phyloP scores from a whole-genome alignment of 2,797 vertebrate species.

The Amblyopsis hoosieri region DNA sequence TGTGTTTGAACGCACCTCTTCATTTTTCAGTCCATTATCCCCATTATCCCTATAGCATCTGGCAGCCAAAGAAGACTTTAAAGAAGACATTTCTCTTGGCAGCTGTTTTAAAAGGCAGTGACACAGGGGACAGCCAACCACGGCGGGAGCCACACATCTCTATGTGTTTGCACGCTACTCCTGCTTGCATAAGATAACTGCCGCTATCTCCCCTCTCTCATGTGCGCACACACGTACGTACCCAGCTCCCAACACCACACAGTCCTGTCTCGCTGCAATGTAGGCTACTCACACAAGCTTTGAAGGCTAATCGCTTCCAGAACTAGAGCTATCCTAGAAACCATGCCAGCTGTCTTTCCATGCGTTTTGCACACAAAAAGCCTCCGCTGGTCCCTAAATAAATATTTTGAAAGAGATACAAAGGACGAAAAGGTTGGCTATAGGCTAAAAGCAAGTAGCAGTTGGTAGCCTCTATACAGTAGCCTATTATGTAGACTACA shows the following conservation, averaged over 20 bases:
- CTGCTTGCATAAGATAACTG: constrained; percentile 65
- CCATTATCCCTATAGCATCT: constrained; percentile 67
- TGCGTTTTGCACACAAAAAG: constrained; percentile 51
- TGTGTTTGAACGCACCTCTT: constrained; percentile 55
- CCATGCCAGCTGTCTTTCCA: constrained; percentile 59
- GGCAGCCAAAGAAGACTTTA: constrained; percentile 68
- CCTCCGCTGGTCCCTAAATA: constrained; percentile 34
- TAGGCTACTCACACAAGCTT: constrained; percentile 59
- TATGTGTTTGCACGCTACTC: constrained; percentile 67
- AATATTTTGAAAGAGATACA: constrained; percentile 31
- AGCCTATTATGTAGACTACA: neutral
- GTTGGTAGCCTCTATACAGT: too few species aligned
- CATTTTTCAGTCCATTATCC: constrained; percentile 44
- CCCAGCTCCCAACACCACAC: constrained; percentile 28
- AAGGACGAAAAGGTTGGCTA: neutral
- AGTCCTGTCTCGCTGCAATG: constrained; percentile 50
- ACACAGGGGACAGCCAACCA: constrained; percentile 78
- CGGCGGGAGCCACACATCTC: constrained; percentile 76
- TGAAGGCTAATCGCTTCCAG: constrained; percentile 78
- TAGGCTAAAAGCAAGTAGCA: constrained; percentile 1
- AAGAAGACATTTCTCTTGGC: constrained; percentile 79
- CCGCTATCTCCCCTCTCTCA: constrained; percentile 44
- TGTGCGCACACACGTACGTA: neutral
- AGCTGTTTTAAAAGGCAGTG: constrained; percentile 71
- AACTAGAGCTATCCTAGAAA: constrained; percentile 54